phyloP scores from a whole-genome alignment of 2,113 vertebrate genomes.

The Brachypteracias leptosomus region DNA sequence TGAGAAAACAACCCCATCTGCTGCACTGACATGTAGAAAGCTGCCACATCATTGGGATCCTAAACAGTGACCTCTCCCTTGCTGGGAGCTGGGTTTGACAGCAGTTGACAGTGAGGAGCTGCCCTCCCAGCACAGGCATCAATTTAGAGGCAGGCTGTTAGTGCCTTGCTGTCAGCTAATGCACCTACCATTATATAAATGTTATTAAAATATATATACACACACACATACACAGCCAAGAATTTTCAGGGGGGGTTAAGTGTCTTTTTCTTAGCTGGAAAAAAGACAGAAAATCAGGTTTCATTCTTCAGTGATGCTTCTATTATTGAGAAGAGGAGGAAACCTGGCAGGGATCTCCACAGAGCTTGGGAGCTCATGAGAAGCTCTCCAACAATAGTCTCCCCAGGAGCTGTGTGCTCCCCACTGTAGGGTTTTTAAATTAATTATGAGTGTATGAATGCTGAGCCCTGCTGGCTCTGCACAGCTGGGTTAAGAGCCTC shows the following conservation, averaged over 20 bases:
- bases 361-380: not conserved
- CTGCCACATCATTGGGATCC: not conserved
- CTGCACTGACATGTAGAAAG: not conserved
- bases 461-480: not conserved
- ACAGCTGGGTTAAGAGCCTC: not conserved
- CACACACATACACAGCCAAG: not conserved
- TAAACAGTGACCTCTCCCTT: not conserved
- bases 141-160: not conserved
- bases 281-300: not conserved
- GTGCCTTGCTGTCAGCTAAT: not conserved
- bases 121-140: not conserved
- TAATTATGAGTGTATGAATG: not conserved
- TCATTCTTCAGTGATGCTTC: not conserved
- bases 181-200: not conserved
- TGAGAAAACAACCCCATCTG: conserved; percentile 30
- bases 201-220: not conserved
- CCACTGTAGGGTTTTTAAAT: not conserved
- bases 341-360: not conserved
- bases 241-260: not conserved
- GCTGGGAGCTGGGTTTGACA: not conserved
- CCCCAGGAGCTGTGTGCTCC: not conserved
- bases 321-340: not conserved
- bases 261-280: not conserved
- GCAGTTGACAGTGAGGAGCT: not conserved
- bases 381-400: not conserved